Evolutionary conservation across 2,797 vertebrate genomes (phyloP).

Genomic region (Myripristis jacobus): DNA sequence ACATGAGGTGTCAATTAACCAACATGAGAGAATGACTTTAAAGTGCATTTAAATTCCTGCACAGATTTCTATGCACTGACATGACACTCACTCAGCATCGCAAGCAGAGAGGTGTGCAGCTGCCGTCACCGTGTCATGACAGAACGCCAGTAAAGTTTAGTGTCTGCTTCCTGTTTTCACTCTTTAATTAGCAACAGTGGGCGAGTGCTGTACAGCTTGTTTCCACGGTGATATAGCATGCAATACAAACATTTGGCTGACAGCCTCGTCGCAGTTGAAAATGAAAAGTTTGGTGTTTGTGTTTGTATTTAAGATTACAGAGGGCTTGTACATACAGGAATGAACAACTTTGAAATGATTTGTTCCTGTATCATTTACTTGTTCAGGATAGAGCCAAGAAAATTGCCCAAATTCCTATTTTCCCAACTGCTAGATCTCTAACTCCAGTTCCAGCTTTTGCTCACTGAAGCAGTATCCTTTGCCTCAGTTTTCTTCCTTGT

Average conservation of each 20-base stretch:
- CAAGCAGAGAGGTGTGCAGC: slow-evolving; percentile 28
- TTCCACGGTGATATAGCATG: slow-evolving; percentile 75
- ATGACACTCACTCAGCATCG: neutral
- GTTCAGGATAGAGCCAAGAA: neutral
- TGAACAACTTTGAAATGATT: slow-evolving; percentile 37
- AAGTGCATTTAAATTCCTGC: neutral
- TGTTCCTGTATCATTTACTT: slow-evolving; percentile 48
- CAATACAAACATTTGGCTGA: slow-evolving; percentile 65
- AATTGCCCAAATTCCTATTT: slow-evolving; percentile 38
- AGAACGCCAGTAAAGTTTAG: slow-evolving; percentile 19
- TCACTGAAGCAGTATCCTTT: too few species aligned
- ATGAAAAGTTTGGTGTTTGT: slow-evolving; percentile 28
- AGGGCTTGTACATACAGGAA: slow-evolving; percentile 19
- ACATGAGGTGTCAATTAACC: too few species aligned
- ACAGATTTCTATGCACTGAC: neutral
- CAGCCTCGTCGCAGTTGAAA: slow-evolving; percentile 49
- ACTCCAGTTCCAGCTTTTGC: slow-evolving; percentile 23
- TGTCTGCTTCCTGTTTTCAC: slow-evolving; percentile 34
- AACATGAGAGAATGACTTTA: too few species aligned
- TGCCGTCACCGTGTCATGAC: slow-evolving; percentile 45
- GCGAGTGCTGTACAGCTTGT: slow-evolving; percentile 62
- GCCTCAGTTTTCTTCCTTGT: slow-evolving; percentile 26
- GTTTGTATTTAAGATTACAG: slow-evolving; percentile 55
- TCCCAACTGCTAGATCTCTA: too few species aligned
- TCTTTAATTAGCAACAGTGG: slow-evolving; percentile 61